These are phyloP conservation scores for Amblyteles armatorius DNA, from an alignment of 2,888 invertebrate species.

Conservation along the genomic window DNA sequence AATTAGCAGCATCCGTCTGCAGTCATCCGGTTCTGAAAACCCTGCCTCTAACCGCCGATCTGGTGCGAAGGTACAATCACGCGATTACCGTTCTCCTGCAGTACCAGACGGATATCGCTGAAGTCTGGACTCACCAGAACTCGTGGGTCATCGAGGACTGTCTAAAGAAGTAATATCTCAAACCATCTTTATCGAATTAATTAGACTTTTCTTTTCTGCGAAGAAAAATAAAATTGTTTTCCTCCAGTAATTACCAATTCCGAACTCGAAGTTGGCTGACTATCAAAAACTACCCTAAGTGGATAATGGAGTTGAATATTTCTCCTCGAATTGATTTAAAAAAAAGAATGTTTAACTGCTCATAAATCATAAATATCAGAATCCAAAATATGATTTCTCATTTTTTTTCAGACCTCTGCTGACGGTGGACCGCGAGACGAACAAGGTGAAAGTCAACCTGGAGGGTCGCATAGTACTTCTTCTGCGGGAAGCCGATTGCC, in stretches of 20 bases:
- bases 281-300: too few relatives aligned
- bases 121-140: constrained; percentile 94
- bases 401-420: constrained; percentile 86
- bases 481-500: constrained; percentile 93
- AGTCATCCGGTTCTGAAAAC: constrained; percentile 91
- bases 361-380: too few relatives aligned
- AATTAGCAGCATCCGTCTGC: constrained; percentile 92
- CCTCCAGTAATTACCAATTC: too few relatives aligned
- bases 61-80: constrained; percentile 91
- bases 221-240: too few relatives aligned
- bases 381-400: too few relatives aligned
- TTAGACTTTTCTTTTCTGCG: neutral
- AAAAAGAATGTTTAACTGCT: too few relatives aligned
- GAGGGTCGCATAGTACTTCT: constrained; percentile 91
- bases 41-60: constrained; percentile 90
- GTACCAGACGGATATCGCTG: constrained; percentile 92
- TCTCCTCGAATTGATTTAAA: too few relatives aligned
- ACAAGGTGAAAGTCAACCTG: constrained; percentile 91
- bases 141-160: constrained; percentile 83
- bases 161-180: constrained; percentile 76
- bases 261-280: too few relatives aligned
- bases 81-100: constrained; percentile 90
- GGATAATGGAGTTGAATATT: too few relatives aligned
- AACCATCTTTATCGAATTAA: neutral
- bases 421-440: constrained; percentile 87